Base-by-base conservation (phyloP, 1,140 invertebrate species). In the Ptiloglossa arizonensis region DNA sequence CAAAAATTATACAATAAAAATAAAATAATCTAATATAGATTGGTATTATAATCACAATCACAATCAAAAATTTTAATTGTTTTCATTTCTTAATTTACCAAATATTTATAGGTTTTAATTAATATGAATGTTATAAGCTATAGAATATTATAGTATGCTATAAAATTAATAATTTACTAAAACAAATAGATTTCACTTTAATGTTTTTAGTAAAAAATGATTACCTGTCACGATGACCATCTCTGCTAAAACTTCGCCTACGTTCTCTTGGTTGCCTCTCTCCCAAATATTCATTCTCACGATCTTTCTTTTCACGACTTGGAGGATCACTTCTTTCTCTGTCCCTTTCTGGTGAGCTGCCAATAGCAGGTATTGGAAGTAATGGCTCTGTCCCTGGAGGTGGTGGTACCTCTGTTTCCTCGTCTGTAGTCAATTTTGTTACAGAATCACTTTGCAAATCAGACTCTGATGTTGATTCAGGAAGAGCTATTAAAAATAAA, bases 341-440 rank as follows among this genome's bases (percentile, higher is more conserved):
- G 32, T 89, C 88, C 59, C 84, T 86, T 48, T 89, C 89, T 1
- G 85, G 86, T 63, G 90, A 86, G 27, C 68, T 85, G 46, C 82
- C 57, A 74, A 89, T 80, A 27, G 87, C 81, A 57, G 91, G 90
- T 50, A 92, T 92, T n/a, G 92, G 91, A 27, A 93, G 80, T 4
- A 93, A 81, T 2, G 92, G 91, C 69, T 93, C 92, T 52, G 92
- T 93, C 32, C 92, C 92, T 62, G 92, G 92, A 75, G 92, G 92
- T 24, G 90, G 91, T 78, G 91, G 92, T 17, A 92, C 90, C 74
- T 92, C 91, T 13, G 89, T 83, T 72, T 92, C 91, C 9, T 92
- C 91, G 1, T 91, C 91, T 15, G 79, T 63, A 46, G 79, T 80
- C 52, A 90, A 60, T 80, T 91, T 91, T 41, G 87, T 76, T 38